A percentile compares a stretch with the other conserved stretches of the same genome.
Evolutionary conservation across 2,888 invertebrate genomes (phyloP).

Genomic region (Patella ulyssiponensis): DNA sequence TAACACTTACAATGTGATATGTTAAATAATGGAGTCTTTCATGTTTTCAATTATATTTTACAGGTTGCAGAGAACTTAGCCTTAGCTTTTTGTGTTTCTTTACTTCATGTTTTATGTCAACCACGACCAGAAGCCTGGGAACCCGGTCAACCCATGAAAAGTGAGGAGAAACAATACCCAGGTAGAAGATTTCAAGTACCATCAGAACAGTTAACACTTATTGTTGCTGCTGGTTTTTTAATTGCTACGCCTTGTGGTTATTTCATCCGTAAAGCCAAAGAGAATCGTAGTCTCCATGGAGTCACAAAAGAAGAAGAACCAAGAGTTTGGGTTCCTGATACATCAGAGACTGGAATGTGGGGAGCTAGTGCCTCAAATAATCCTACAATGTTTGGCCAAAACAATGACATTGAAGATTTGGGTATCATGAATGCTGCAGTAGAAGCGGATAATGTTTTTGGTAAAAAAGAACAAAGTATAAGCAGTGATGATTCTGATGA

Average conservation of each 20-base stretch:
- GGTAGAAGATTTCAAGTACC: slow-evolving; percentile 38
- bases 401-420: slow-evolving; percentile 20
- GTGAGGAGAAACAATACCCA: slow-evolving; percentile 22
- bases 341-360: slow-evolving; percentile 4
- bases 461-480: slow-evolving; percentile 14
- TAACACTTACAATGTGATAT: no score
- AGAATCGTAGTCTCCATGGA: slow-evolving; percentile 31
- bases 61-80: slow-evolving; percentile 71
- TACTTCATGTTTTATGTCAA: slow-evolving; percentile 74
- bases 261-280: slow-evolving; percentile 41
- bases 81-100: slow-evolving; percentile 71
- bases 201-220: slow-evolving; percentile 63
- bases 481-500: slow-evolving; percentile 20
- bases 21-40: no score
- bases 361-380: slow-evolving; percentile 10
- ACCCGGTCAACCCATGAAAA: slow-evolving; percentile 44
- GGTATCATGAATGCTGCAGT: slow-evolving; percentile 26
- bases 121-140: slow-evolving; percentile 67
- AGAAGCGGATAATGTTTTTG: slow-evolving; percentile 18
- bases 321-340: neutral
- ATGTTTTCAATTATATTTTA: neutral
- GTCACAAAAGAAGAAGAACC: slow-evolving; percentile 19
- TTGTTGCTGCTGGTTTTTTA: slow-evolving; percentile 73
- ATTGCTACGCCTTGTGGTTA: slow-evolving; percentile 67
- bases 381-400: slow-evolving; percentile 3